Evolutionary conservation across 2,888 invertebrate genomes (phyloP), one percentile per base, ranked within the genome.

Genomic region (Mechanitis messenoides): DNA sequence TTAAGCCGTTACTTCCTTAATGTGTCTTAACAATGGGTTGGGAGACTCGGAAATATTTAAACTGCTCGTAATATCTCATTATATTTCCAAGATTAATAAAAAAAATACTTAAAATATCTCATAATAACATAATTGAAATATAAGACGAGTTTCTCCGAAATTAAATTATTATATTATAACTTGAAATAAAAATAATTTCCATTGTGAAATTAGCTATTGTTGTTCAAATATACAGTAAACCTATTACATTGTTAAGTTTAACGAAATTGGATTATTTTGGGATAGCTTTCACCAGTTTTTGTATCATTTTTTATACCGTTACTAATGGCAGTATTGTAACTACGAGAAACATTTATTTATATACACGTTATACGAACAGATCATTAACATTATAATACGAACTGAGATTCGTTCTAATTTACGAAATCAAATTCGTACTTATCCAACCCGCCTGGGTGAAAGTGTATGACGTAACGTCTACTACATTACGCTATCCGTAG

Each of bases 81-180:
- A 59, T 62, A 62, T 62, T 62, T 62, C 57, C 59, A 46, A 56
- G 59, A 59, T 57, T 62, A 56, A 56, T 62, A 58, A 59, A 47
- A 57, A 6, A 9, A 1, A 3, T 4, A 5, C 35, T 57, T 57
- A 47, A 35, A 46, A 47, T 56, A 33, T 38, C 38, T 9, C 11
- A 2, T 35, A 35, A 35, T 35, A 6, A 35, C 35, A 35, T 35
- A 35, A 35, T 35, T 35, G 35, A 42, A 42, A 42, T 11, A 2
- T 42, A 42, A 42, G 7, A 9, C 9, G 42, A 42, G 42, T 42
- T 42, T 42, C 42, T 9, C 42, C 42, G 11, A 42, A 42, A 42
- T 42, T 9, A 9, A 3, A 35, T 35, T 35, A 6, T 35, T 35
- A 6, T 35, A 35, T 4, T 35, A 35, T 6, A 35, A 6, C 1